These are phyloP conservation scores for Hoplostethus mediterraneus DNA, from an alignment of 2,797 vertebrate genomes.

Conservation along the genomic window DNA sequence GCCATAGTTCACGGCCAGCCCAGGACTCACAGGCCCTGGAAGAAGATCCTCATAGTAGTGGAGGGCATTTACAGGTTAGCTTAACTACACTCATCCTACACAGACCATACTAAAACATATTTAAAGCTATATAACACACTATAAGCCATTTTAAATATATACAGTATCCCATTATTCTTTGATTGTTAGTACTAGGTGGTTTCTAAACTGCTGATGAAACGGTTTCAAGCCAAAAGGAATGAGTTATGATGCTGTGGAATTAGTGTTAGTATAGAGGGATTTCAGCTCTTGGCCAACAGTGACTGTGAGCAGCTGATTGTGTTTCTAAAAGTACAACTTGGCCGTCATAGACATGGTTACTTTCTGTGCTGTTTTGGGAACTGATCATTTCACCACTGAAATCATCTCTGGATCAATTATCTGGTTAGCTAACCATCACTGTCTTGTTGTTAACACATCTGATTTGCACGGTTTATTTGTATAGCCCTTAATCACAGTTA, in stretches of 20 bases:
- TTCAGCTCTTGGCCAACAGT: no score
- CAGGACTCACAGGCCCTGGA: slow-evolving; percentile 94
- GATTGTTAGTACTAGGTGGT: neutral
- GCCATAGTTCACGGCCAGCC: slow-evolving; percentile 95
- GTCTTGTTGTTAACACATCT: no score
- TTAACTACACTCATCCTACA: neutral
- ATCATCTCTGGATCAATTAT: no score
- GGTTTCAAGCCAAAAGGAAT: neutral
- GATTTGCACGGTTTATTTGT: no score
- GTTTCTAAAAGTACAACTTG: no score
- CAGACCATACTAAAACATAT: neutral
- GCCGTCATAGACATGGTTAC: no score
- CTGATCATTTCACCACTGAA: no score
- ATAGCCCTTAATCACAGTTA: no score
- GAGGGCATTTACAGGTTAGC: slow-evolving; percentile 96
- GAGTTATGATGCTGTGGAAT: neutral
- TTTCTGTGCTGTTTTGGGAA: no score
- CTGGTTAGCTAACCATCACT: no score
- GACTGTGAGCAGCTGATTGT: no score
- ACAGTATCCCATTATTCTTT: neutral
- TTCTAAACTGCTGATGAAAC: neutral
- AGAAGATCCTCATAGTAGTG: slow-evolving; percentile 97
- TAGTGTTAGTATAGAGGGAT: neutral
- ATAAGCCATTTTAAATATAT: neutral
- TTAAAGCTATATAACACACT: neutral